Conservation (phyloP, 2,113 vertebrate genomes). For the Micromys minutus region DNA sequence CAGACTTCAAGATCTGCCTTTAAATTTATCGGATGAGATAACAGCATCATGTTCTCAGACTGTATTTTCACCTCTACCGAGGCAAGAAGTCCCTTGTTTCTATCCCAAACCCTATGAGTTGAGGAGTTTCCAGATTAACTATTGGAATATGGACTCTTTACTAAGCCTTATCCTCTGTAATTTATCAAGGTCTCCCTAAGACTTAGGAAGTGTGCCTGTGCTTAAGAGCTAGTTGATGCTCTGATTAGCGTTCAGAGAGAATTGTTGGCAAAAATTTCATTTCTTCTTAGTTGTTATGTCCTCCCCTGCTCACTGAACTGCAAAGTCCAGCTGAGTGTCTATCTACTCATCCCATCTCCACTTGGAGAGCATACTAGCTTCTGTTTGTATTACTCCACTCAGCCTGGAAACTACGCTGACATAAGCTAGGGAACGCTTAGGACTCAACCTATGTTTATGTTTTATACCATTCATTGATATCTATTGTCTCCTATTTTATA, state of each 20-base stretch:
- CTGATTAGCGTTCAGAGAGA: background rate
- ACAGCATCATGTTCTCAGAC: background rate
- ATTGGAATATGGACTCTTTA: background rate
- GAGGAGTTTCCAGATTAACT: background rate
- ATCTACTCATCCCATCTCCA: background rate
- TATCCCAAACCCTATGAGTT: background rate
- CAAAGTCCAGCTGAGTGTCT: background rate
- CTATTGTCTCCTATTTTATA: background rate
- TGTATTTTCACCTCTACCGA: background rate
- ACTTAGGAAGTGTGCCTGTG: background rate
- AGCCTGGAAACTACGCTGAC: background rate
- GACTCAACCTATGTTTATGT: background rate
- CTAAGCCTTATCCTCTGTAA: background rate
- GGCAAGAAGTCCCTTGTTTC: background rate
- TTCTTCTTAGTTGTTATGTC: background rate
- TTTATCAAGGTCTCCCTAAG: background rate
- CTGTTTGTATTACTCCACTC: background rate
- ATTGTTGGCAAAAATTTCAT: background rate
- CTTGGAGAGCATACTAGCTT: background rate
- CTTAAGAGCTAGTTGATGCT: background rate
- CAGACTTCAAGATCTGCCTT: constrained; percentile 13
- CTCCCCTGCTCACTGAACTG: background rate
- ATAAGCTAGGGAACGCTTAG: background rate
- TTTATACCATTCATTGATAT: background rate
- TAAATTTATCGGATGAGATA: background rate